phyloP scores from a whole-genome alignment of 2,888 invertebrate species.

The Aelia acuminata region DNA sequence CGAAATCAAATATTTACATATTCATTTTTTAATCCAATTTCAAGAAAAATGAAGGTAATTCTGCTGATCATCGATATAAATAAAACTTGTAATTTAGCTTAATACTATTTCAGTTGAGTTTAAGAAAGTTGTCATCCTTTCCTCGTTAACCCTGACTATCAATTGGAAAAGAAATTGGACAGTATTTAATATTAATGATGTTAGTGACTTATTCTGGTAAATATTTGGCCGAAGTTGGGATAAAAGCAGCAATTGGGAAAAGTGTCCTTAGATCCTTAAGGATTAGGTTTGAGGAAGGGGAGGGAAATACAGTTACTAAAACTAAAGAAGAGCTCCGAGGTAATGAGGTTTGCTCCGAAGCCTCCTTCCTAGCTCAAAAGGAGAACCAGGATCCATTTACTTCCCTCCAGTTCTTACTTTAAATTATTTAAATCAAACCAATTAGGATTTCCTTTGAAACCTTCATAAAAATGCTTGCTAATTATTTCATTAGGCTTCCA shows the following conservation, averaged over 20 bases:
- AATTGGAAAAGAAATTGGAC: not conserved
- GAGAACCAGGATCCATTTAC: not conserved
- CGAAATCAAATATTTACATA: not conserved
- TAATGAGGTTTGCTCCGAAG: not conserved
- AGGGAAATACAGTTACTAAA: not conserved
- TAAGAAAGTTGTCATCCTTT: too few species aligned
- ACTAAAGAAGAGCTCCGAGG: not conserved
- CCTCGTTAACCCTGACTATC: not conserved
- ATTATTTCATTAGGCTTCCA: not conserved
- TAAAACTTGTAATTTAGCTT: not conserved
- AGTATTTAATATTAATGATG: not conserved
- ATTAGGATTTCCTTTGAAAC: not conserved
- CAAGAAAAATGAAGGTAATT: not conserved
- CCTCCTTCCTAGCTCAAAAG: not conserved
- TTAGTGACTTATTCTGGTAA: not conserved
- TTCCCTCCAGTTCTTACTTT: not conserved
- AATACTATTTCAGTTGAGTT: not conserved
- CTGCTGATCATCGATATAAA: not conserved
- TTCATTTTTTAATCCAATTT: not conserved
- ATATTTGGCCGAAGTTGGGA: not conserved
- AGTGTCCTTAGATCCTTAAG: conserved; percentile 3
- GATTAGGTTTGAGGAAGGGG: not conserved
- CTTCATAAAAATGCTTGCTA: not conserved
- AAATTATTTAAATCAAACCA: conserved; percentile 12
- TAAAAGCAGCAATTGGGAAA: not conserved